A percentile compares a stretch with the other conserved stretches of the same genome.
Conservation (phyloP, 2,797 vertebrate genomes). For the Cossypha dichroa region DNA sequence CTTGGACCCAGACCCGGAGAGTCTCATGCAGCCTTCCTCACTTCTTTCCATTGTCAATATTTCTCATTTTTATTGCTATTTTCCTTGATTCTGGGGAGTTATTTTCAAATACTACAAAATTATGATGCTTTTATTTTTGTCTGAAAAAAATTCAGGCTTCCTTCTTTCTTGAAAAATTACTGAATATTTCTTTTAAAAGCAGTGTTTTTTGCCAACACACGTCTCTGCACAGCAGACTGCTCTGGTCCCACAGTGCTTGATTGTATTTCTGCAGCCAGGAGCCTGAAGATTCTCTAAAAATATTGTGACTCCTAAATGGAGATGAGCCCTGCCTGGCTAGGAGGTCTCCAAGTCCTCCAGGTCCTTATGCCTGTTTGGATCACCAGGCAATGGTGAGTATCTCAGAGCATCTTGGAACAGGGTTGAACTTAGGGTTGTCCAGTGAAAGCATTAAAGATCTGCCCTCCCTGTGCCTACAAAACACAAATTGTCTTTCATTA, state of each 20-base stretch:
- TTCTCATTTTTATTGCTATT: background rate
- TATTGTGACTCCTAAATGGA: background rate
- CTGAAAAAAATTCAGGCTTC: background rate
- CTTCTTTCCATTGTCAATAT: background rate
- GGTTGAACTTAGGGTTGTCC: background rate
- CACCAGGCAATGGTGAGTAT: background rate
- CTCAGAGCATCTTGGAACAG: background rate
- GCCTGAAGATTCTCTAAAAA: background rate
- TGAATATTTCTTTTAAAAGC: background rate
- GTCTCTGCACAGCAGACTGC: background rate
- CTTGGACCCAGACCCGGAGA: background rate
- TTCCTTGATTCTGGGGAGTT: background rate
- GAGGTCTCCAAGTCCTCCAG: background rate
- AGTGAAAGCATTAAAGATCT: background rate
- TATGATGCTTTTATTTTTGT: background rate
- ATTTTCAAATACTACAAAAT: background rate
- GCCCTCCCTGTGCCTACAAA: background rate
- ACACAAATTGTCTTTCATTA: background rate
- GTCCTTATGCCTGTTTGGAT: background rate
- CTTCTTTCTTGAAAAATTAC: background rate
- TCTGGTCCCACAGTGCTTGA: background rate
- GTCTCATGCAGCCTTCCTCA: accelerated
- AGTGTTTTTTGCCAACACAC: background rate
- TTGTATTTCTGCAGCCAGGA: background rate
- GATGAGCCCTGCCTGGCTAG: background rate